Evolutionary conservation across 1,140 invertebrate species (phyloP).

Genomic region (Pseudomyrmex concolor): DNA sequence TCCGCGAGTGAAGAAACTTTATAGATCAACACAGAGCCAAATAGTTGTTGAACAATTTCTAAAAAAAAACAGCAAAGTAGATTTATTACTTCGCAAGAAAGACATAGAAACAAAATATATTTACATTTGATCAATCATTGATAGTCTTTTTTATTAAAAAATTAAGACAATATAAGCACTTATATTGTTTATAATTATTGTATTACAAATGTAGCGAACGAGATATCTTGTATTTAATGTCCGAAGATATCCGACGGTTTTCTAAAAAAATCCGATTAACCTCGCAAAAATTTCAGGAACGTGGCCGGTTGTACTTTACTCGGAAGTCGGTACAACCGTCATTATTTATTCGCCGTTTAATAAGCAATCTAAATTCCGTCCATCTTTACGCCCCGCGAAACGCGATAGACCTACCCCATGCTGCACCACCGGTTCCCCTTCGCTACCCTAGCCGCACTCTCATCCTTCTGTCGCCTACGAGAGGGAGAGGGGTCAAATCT

Average conservation of each 20-base stretch:
- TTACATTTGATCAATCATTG: no score
- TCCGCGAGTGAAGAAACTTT: neutral
- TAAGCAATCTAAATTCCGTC: slow-evolving; percentile 84
- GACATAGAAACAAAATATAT: no score
- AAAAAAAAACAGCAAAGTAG: neutral
- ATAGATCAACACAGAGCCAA: neutral
- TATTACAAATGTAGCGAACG: neutral
- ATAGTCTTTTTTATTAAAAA: no score
- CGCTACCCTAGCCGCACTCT: slow-evolving; percentile 49
- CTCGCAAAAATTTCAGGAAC: slow-evolving; percentile 50
- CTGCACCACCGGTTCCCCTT: slow-evolving; percentile 3
- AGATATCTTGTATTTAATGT: neutral
- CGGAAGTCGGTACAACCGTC: slow-evolving; percentile 53
- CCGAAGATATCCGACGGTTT: neutral
- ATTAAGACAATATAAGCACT: no score
- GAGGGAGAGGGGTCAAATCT: slow-evolving; percentile 72
- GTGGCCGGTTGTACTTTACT: slow-evolving; percentile 52
- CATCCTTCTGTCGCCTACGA: slow-evolving; percentile 64
- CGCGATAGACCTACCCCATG: slow-evolving; percentile 34
- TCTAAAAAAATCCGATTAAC: slow-evolving; percentile 12
- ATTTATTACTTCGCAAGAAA: neutral
- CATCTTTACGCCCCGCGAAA: slow-evolving; percentile 76
- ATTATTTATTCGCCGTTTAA: slow-evolving; percentile 83
- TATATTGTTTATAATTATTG: neutral
- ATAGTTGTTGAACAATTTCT: neutral